Conservation (phyloP, 2,113 vertebrate species). For the Aptenodytes forsteri region DNA sequence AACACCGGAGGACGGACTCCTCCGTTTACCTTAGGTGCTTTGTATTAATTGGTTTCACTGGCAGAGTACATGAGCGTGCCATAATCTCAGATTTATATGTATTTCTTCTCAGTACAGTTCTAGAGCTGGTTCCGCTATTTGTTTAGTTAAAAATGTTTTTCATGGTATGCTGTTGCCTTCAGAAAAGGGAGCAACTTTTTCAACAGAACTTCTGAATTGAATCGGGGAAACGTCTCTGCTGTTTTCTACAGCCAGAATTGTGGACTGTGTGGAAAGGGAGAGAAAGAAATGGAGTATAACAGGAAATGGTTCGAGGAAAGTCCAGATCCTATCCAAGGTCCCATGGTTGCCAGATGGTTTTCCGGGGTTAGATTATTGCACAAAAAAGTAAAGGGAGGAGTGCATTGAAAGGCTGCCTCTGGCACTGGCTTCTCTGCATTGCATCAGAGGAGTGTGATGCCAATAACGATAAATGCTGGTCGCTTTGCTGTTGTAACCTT, state of each 20-base stretch:
- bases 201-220: background rate
- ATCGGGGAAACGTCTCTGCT: background rate
- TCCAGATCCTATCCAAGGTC: background rate
- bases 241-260: background rate
- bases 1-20: background rate
- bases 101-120: background rate
- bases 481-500: background rate
- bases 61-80: background rate
- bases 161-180: background rate
- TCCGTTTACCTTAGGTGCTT: background rate
- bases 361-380: background rate
- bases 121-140: background rate
- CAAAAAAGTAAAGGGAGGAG: background rate
- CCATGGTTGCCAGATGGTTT: background rate
- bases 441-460: background rate
- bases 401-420: too few species aligned
- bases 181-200: background rate
- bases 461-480: rapidly evolving
- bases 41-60: background rate
- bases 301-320: background rate
- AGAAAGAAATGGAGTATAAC: background rate
- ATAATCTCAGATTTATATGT: background rate
- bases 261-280: background rate
- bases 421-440: too few species aligned
- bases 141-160: background rate